phyloP scores from a whole-genome alignment of 2,888 invertebrate genomes.

The Tipula helvola region DNA sequence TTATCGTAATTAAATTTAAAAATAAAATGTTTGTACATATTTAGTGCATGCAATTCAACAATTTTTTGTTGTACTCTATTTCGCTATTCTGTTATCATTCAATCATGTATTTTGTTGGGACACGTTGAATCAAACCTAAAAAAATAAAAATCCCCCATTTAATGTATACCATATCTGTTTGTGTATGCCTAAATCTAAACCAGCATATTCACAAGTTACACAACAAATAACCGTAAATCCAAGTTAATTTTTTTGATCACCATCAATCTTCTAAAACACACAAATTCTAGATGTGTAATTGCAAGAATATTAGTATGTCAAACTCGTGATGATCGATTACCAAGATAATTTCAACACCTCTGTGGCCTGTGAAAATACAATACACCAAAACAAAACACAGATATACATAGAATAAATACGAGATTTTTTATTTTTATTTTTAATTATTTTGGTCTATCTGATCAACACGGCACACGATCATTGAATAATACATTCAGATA shows the following conservation, averaged over 20 bases:
- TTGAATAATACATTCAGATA: neutral
- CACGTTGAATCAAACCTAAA: too few species aligned
- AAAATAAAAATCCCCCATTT: too few species aligned
- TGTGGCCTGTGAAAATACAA: neutral
- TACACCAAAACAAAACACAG: neutral
- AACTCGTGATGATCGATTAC: neutral
- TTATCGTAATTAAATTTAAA: too few species aligned
- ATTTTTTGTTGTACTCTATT: too few species aligned
- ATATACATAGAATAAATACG: neutral
- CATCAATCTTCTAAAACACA: neutral
- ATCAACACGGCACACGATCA: neutral
- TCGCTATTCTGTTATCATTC: too few species aligned
- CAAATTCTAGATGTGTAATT: neutral
- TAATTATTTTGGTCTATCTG: neutral
- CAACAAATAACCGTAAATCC: neutral
- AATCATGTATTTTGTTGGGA: too few species aligned
- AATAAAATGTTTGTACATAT: too few species aligned
- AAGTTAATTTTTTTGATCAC: neutral
- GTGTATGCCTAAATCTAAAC: too few species aligned
- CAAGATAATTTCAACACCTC: neutral
- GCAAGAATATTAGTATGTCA: neutral
- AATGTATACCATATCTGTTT: too few species aligned
- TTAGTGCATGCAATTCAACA: too few species aligned
- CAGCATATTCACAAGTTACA: neutral
- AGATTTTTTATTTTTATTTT: neutral